These are phyloP conservation scores for Atethmia centrago DNA, from an alignment of 2,888 invertebrate species.

Conservation along the genomic window DNA sequence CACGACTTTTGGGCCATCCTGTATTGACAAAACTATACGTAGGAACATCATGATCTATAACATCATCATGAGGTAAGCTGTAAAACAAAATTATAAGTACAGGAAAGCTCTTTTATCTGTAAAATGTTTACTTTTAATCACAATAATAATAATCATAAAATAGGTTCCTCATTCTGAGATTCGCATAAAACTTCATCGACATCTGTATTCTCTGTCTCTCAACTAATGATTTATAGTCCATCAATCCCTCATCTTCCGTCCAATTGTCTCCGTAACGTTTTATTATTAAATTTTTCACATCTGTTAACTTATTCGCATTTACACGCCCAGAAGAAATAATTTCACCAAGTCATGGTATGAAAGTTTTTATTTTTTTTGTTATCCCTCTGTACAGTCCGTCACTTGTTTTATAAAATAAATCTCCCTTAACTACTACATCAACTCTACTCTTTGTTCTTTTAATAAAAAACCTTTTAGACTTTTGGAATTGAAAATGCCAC, in stretches of 20 bases:
- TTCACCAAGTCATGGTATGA: conserved; percentile 28
- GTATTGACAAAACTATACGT: conserved; percentile 15
- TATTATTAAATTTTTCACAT: conserved; percentile 41
- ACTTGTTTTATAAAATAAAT: too few species aligned
- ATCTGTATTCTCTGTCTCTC: conserved; percentile 24
- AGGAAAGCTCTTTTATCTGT: too few species aligned
- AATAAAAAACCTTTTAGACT: conserved; percentile 40
- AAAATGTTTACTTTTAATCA: conserved; percentile 8
- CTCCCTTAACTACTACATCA: conserved; percentile 41
- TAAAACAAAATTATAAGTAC: too few species aligned
- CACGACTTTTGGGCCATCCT: too few species aligned
- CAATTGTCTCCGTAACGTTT: conserved; percentile 40
- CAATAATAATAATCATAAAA: conserved; percentile 23
- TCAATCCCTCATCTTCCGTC: conserved; percentile 32
- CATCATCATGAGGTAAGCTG: too few species aligned
- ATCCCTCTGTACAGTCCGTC: conserved; percentile 32
- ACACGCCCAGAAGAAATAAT: conserved; percentile 32
- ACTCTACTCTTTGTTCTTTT: conserved; percentile 36
- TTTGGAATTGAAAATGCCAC: conserved; percentile 43
- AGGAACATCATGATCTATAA: too few species aligned
- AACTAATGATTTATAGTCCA: conserved; percentile 36
- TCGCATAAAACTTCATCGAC: conserved; percentile 23
- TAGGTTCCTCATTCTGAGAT: conserved; percentile 26
- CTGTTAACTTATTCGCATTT: conserved; percentile 35
- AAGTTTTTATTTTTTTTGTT: conserved; percentile 39